Conservation (phyloP, 2,113 vertebrate species). For the Speoplatyrhinus poulsoni region DNA sequence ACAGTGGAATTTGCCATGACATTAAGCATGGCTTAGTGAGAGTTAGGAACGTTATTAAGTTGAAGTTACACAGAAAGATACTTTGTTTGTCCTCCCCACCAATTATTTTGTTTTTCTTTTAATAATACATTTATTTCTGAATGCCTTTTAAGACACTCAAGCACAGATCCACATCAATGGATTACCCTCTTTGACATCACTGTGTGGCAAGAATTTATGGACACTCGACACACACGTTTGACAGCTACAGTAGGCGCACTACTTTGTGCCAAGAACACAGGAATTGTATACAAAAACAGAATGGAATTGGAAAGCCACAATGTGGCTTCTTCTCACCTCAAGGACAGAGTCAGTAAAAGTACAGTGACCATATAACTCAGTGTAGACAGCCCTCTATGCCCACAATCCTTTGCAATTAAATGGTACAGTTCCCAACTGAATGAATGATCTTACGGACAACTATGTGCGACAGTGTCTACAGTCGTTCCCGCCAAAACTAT, state of each 20-base stretch:
- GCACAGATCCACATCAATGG: no score
- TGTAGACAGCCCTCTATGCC: constrained; percentile 61
- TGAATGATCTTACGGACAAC: not conserved
- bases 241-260: constrained; percentile 16
- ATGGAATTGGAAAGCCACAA: constrained; percentile 51
- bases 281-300: constrained; percentile 24
- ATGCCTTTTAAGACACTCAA: no score
- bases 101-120: no score
- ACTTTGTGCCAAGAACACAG: constrained; percentile 3
- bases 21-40: not conserved
- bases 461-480: constrained; percentile 49
- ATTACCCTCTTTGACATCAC: no score
- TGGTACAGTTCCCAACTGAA: no score
- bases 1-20: not conserved
- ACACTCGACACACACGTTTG: constrained; percentile 19
- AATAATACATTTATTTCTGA: no score
- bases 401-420: constrained; percentile 60
- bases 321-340: constrained; percentile 63
- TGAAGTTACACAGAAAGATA: no score
- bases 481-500: constrained; percentile 27
- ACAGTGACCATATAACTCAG: constrained; percentile 71
- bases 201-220: no score
- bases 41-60: not conserved
- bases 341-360: constrained; percentile 43
- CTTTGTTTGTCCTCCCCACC: no score